phyloP scores from a whole-genome alignment of 2,888 invertebrate genomes.

The Helleia helle region DNA sequence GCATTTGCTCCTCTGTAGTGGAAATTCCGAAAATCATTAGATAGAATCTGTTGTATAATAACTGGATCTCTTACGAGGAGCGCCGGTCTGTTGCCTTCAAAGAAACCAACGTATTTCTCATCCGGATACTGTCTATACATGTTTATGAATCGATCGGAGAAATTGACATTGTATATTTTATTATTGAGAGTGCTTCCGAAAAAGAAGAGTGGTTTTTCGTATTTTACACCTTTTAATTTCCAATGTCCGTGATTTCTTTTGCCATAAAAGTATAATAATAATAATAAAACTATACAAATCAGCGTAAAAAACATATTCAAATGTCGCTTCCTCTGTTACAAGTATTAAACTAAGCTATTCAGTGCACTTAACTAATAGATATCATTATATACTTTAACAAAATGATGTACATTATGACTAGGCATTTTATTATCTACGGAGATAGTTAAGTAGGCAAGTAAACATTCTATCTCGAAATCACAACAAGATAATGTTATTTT shows the following conservation, averaged over 20 bases:
- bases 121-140: conserved; percentile 21
- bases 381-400: too few species aligned
- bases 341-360: too few species aligned
- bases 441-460: too few species aligned
- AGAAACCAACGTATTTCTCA: conserved; percentile 44
- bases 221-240: conserved; percentile 36
- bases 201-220: conserved; percentile 34
- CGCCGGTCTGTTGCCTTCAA: conserved; percentile 38
- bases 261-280: conserved; percentile 12
- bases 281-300: conserved; percentile 4
- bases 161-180: conserved; percentile 28
- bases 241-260: conserved; percentile 29
- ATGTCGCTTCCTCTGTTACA: too few species aligned
- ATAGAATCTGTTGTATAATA: conserved; percentile 36
- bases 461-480: too few species aligned
- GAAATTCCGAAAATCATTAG: conserved; percentile 39
- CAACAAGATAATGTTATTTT: too few species aligned
- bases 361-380: too few species aligned
- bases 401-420: too few species aligned
- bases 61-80: conserved; percentile 43
- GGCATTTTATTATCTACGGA: too few species aligned
- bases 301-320: not conserved
- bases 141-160: conserved; percentile 28
- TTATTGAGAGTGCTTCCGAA: conserved; percentile 39
- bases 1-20: conserved; percentile 18